A percentile compares a stretch with the other conserved stretches of the same genome.
Conservation (phyloP, 2,113 vertebrate species). For the Ramphastos sulfuratus region DNA sequence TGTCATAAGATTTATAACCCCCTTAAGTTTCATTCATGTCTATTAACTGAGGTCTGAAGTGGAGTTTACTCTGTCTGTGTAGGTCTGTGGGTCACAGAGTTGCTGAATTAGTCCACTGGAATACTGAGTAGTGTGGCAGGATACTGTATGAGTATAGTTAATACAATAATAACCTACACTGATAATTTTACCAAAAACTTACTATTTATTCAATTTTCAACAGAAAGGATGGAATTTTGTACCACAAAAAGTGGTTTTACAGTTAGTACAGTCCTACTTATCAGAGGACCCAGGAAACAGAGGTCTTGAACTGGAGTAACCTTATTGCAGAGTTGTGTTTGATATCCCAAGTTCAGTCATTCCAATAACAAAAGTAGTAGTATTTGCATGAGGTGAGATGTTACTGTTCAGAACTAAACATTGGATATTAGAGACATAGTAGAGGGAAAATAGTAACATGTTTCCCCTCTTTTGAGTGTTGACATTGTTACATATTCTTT, state of each 20-base stretch:
- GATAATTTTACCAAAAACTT: background rate
- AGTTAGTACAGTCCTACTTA: background rate
- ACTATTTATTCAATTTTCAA: background rate
- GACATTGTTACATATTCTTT: background rate
- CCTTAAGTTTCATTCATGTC: background rate
- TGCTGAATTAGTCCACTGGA: background rate
- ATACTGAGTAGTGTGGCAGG: background rate
- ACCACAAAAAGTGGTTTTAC: background rate
- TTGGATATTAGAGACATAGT: accelerated
- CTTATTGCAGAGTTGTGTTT: background rate
- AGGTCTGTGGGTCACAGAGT: background rate
- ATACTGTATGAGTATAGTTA: background rate
- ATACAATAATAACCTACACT: background rate
- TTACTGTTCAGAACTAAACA: background rate
- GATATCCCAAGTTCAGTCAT: background rate
- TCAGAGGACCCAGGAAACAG: background rate
- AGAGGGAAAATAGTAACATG: background rate
- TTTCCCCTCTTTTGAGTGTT: background rate
- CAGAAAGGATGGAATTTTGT: background rate
- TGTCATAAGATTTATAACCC: background rate
- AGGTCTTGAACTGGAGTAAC: background rate
- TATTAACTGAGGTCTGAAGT: background rate
- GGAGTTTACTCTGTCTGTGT: background rate
- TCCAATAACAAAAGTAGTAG: background rate
- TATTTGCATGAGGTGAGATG: background rate